Evolutionary conservation across 2,113 vertebrate genomes (phyloP), one percentile per base, ranked within the genome.

Genomic region (Periophthalmodon schlosseri): DNA sequence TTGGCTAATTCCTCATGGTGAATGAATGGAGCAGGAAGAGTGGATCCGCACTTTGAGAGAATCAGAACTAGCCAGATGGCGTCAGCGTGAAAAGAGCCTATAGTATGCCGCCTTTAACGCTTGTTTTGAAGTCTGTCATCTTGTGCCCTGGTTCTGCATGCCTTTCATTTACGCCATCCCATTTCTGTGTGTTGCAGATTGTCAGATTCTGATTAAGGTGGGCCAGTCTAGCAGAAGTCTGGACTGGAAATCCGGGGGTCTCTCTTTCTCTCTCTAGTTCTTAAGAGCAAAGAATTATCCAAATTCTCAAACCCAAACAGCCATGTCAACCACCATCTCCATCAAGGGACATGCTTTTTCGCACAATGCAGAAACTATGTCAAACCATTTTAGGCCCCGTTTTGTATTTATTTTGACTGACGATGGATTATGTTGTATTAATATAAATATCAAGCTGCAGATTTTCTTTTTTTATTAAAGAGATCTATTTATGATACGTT

Each of bases 111-210:
- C 15, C 4, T 49, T 14, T 49, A 49, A 3, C 14, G 16, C 47
- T 13, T 49, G 12, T 49, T 49, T 49, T 2, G 0, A 16, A 4
- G 47, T 49, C 76, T 72, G 52, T 85, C 88, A 86, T 84, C 80
- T 80, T 84, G 83, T 86, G 84, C 86, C 88, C 79, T 73, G 92
- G 87, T 91, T 81, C 81, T 84, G 89, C 91, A 89, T 93, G 93
- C 89, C 83, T 78, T 88, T 93, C 79, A 93, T 94, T 93, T 90
- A 92, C 86, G 70, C 89, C 91, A 91, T 91, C 87, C 93, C 92
- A 92, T 93, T 87, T 94, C 95, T 96, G 95, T 95, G 94, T 95
- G 86, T 98, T 97, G 75, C 96, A 97, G 96, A 96, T 98, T 97
- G 94, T 96, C 95, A 95, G 95, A 95, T 95, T 89, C 96, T 95